Evolutionary conservation across 1,140 invertebrate species (phyloP), one percentile per base, ranked within the genome.

Genomic region (Drosophila triauraria): DNA sequence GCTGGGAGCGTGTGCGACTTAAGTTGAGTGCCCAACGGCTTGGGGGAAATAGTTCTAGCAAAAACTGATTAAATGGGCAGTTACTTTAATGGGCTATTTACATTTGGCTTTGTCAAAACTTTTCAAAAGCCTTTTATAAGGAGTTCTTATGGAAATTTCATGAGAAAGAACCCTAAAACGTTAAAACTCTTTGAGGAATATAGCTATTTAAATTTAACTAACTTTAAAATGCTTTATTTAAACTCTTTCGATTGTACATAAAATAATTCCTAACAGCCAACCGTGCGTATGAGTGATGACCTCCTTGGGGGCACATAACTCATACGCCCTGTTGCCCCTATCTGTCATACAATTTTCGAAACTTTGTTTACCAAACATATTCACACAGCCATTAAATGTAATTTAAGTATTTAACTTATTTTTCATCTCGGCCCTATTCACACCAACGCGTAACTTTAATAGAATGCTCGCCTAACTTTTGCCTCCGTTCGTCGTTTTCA

Each of bases 1-100:
- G 74, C 59, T 72, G 38, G 42, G 44, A 65, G 57, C 69, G 70
- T 58, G 61, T 53, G 35, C 61, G 44, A 57, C 50, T 70, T 69
- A 54, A 32, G 63, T 56, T 68, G 47, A 70, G 48, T 69, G 40
- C 15, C 51, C 8, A 20, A 7, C n/a, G 27, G 30, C 38, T 50
- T 58, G 32, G 54, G 40, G 38, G 17, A 54, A 43, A 43, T 30
- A 63, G 63, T 47, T 61, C 32, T 35, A 17, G 59, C 62, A 62
- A 13, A 46, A 47, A 35, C 53, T 47, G 58, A 46, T 67, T 38
- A 67, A 63, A 67, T 65, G 42, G n/a, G 4, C 17, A 62, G 43
- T 23, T 46, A 61, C 42, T 65, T 46, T 20, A n/a, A 10, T 17
- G 40, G 30, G 42, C 27, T 32, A 12, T 61, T 25, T 61, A 43